These are phyloP conservation scores for Eupithecia dodoneata DNA, from an alignment of 2,888 invertebrate species.

Conservation along the genomic window DNA sequence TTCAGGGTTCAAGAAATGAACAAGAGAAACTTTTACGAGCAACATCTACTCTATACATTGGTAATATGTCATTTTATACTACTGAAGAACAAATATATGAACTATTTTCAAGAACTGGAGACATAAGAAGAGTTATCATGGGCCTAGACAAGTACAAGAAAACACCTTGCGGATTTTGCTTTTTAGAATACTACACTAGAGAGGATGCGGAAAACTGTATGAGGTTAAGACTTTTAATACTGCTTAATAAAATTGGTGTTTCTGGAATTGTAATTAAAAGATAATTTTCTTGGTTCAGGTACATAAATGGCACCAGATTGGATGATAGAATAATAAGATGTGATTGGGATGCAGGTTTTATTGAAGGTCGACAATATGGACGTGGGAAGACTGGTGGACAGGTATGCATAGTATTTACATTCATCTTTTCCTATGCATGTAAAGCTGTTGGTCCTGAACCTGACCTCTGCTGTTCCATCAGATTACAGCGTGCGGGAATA, in stretches of 20 bases:
- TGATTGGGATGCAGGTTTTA: slow-evolving; percentile 99
- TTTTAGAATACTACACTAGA: slow-evolving; percentile 95
- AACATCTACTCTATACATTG: slow-evolving; percentile 96
- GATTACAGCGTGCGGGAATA: neutral
- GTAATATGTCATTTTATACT: slow-evolving; percentile 99
- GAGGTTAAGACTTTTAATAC: slow-evolving; percentile 78
- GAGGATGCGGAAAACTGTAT: slow-evolving; percentile 91
- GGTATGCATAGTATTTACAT: slow-evolving; percentile 76
- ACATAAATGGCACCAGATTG: slow-evolving; percentile 97
- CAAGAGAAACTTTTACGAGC: slow-evolving; percentile 91
- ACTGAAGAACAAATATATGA: slow-evolving; percentile 99
- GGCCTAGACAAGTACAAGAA: slow-evolving; percentile 98
- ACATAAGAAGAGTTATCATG: slow-evolving; percentile 97
- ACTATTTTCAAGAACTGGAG: slow-evolving; percentile 97
- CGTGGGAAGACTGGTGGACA: slow-evolving; percentile 99
- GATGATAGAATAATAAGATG: slow-evolving; percentile 98
- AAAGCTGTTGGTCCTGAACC: neutral
- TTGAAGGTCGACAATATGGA: slow-evolving; percentile 99
- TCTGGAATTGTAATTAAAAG: neutral
- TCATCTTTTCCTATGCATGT: neutral
- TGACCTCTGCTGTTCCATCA: neutral
- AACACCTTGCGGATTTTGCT: slow-evolving; percentile 99
- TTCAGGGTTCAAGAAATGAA: slow-evolving; percentile 93
- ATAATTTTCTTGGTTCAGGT: slow-evolving; percentile 80
- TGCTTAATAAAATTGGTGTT: neutral